Percentiles rank a stretch among this genome's conserved stretches.
phyloP scores from a whole-genome alignment of 2,888 invertebrate genomes.

The Pherbina coryleti region DNA sequence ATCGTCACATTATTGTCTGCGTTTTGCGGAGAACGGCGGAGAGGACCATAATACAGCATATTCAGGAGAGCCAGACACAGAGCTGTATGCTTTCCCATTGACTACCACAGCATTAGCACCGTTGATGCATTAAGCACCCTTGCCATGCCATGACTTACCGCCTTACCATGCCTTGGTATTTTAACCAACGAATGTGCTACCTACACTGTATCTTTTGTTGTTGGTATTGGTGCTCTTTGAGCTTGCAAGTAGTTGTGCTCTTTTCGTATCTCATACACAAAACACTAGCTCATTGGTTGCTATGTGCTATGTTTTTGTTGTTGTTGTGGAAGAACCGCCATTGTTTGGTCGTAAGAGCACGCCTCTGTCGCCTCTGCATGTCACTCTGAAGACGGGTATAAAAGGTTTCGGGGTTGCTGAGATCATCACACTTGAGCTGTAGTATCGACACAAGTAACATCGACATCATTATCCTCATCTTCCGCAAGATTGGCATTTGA shows the following conservation, averaged over 20 bases:
- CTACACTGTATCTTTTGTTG: background rate
- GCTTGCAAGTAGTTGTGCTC: background rate
- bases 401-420: conserved; percentile 58
- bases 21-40: conserved; percentile 40
- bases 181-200: background rate
- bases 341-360: conserved; percentile 51
- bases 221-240: background rate
- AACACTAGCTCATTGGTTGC: conserved; percentile 56
- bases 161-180: background rate
- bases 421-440: conserved; percentile 62
- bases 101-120: conserved; percentile 53
- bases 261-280: background rate
- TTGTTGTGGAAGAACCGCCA: conserved; percentile 53
- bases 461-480: conserved; percentile 30
- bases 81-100: background rate
- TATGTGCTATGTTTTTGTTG: conserved; percentile 42
- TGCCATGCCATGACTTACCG: background rate
- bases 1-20: conserved; percentile 64
- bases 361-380: conserved; percentile 46
- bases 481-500: background rate
- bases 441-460: conserved; percentile 57
- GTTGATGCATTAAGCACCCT: conserved; percentile 38
- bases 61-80: background rate
- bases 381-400: conserved; percentile 55
- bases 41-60: background rate